These are phyloP conservation scores for Eupithecia inturbata DNA, from an alignment of 2,888 invertebrate genomes.

Conservation along the genomic window DNA sequence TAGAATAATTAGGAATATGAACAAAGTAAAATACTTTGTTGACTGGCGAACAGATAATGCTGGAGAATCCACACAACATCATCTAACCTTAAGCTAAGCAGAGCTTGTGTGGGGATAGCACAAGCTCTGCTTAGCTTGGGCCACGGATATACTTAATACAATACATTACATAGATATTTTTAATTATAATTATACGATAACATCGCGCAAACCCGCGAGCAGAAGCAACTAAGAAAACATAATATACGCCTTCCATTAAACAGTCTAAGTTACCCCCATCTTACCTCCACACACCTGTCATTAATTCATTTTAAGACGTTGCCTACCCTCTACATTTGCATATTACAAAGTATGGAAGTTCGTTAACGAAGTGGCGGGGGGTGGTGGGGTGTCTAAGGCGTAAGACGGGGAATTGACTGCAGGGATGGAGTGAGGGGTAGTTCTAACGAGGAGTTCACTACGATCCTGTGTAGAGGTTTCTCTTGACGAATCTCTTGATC, in stretches of 20 bases:
- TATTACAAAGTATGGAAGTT: constrained; percentile 85
- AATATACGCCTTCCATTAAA: constrained; percentile 8
- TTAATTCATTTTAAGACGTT: constrained; percentile 84
- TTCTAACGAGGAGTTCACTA: too few species aligned
- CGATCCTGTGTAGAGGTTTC: too few species aligned
- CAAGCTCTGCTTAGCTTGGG: too few species aligned
- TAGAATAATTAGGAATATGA: too few species aligned
- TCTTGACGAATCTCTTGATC: too few species aligned
- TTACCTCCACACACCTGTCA: constrained; percentile 67
- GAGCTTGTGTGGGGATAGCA: too few species aligned
- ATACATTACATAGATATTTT: too few species aligned
- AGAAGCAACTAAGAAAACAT: constrained; percentile 1
- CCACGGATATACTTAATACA: too few species aligned
- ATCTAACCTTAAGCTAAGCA: too few species aligned
- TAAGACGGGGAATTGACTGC: constrained; percentile 82
- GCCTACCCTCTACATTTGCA: constrained; percentile 74
- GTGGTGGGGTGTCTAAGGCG: constrained; percentile 67
- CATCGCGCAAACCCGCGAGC: not conserved
- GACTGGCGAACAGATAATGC: too few species aligned
- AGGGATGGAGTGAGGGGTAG: constrained; percentile 59
- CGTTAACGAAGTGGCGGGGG: constrained; percentile 74
- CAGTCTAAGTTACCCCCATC: constrained; percentile 3
- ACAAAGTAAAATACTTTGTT: too few species aligned
- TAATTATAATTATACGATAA: not conserved
- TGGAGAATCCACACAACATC: too few species aligned